Conservation (phyloP, 2,797 vertebrate species). For the Nannoperca obscura region DNA sequence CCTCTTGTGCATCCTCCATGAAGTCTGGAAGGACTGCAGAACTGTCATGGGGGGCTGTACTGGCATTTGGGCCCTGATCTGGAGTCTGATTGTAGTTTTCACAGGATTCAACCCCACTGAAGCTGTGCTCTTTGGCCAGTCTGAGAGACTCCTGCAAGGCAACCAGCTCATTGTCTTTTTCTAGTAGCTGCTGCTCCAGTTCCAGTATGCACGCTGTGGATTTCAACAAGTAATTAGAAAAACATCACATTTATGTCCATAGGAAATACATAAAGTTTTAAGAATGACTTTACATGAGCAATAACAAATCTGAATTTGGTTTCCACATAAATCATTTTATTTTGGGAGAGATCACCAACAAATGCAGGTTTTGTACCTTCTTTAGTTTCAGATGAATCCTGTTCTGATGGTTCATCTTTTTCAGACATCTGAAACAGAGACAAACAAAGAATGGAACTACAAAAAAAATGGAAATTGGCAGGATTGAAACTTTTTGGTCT, state of each 20-base stretch:
- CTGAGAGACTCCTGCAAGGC: slow-evolving; percentile 72
- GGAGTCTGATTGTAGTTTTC: slow-evolving; percentile 39
- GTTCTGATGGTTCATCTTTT: slow-evolving; percentile 47
- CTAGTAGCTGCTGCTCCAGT: slow-evolving; percentile 78
- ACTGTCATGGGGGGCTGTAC: slow-evolving; percentile 19
- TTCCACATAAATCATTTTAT: background rate
- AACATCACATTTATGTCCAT: background rate
- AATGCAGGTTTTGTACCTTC: slow-evolving; percentile 69
- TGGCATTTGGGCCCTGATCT: slow-evolving; percentile 39
- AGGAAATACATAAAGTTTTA: background rate
- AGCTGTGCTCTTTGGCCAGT: slow-evolving; percentile 44
- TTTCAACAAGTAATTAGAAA: background rate
- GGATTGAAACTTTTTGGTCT: background rate
- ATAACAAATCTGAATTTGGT: background rate
- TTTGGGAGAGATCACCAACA: slow-evolving; percentile 1
- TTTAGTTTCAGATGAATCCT: slow-evolving; percentile 66
- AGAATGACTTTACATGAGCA: background rate
- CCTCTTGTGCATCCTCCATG: slow-evolving; percentile 75
- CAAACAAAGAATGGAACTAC: background rate
- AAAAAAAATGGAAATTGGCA: background rate
- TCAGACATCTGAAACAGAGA: slow-evolving; percentile 70
- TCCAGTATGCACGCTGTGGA: slow-evolving; percentile 61
- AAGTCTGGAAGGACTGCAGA: slow-evolving; percentile 53
- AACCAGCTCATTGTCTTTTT: slow-evolving; percentile 79
- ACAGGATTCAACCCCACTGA: slow-evolving; percentile 31